Evolutionary conservation across 1,140 invertebrate species (phyloP).

Genomic region (Phocides pigmalion): DNA sequence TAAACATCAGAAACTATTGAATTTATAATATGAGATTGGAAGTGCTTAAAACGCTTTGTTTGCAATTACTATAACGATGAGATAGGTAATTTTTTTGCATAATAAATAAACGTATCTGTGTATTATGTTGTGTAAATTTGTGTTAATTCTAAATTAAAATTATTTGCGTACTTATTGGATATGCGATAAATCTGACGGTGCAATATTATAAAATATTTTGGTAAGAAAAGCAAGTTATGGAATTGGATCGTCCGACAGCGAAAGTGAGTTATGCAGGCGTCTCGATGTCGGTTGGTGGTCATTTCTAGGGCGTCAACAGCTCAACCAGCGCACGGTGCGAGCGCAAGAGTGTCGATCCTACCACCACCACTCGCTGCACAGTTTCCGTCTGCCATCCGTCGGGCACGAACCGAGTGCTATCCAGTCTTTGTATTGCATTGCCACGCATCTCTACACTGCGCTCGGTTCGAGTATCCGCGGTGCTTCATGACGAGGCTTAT

Average conservation of each 20-base stretch:
- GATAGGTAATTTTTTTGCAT: no score
- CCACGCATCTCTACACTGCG: slow-evolving; percentile 44
- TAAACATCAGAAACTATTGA: no score
- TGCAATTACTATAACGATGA: no score
- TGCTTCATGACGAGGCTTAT: slow-evolving; percentile 11
- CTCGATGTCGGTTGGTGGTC: slow-evolving; percentile 34
- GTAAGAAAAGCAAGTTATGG: slow-evolving; percentile 33
- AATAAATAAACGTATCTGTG: no score
- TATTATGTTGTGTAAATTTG: no score
- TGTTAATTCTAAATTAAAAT: no score
- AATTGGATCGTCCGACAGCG: slow-evolving; percentile 54
- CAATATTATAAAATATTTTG: background rate
- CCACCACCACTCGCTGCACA: slow-evolving; percentile 39
- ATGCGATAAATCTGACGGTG: background rate
- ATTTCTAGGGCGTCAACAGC: slow-evolving; percentile 61
- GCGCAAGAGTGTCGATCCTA: slow-evolving; percentile 26
- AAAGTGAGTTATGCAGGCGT: slow-evolving; percentile 58
- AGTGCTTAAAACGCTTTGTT: no score
- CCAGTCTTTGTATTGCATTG: slow-evolving; percentile 49
- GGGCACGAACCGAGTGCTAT: slow-evolving; percentile 32
- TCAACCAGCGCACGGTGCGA: slow-evolving; percentile 32
- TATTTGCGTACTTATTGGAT: no score
- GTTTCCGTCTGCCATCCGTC: slow-evolving; percentile 44
- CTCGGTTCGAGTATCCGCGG: slow-evolving; percentile 10
- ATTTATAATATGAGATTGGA: no score